phyloP scores from a whole-genome alignment of 2,888 invertebrate species.

The Candidula unifasciata region DNA sequence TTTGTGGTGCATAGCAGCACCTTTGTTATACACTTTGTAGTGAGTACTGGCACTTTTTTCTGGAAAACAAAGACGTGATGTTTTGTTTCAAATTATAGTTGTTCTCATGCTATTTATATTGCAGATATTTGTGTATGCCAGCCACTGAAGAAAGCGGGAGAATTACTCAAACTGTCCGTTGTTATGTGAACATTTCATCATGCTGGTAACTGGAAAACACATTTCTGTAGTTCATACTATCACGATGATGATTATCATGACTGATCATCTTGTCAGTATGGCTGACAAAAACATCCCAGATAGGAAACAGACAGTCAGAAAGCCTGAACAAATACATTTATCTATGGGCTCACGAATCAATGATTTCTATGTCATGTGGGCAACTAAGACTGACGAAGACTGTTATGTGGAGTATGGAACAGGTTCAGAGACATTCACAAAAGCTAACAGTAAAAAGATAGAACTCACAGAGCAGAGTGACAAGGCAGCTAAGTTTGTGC shows the following conservation, averaged over 20 bases:
- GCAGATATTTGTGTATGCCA: no score
- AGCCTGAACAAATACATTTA: constrained; percentile 69
- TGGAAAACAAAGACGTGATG: no score
- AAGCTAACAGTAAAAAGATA: constrained; percentile 57
- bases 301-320: not conserved
- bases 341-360: constrained; percentile 61
- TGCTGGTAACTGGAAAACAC: not conserved
- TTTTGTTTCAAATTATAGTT: no score
- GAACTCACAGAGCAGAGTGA: constrained; percentile 59
- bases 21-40: no score
- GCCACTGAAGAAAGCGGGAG: no score
- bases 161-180: no score
- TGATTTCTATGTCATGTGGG: constrained; percentile 68
- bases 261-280: not conserved
- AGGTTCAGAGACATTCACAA: constrained; percentile 53
- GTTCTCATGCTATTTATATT: no score
- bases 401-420: constrained; percentile 63
- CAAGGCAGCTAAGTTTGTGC: constrained; percentile 63
- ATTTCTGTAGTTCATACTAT: not conserved
- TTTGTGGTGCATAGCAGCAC: no score
- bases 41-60: no score
- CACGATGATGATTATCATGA: not conserved
- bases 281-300: not conserved
- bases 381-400: constrained; percentile 59
- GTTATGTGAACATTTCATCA: not conserved